A percentile compares a stretch with the other conserved stretches of the same genome.
Evolutionary conservation across 2,113 vertebrate genomes (phyloP).

Genomic region (Ceyx cyanopectus): DNA sequence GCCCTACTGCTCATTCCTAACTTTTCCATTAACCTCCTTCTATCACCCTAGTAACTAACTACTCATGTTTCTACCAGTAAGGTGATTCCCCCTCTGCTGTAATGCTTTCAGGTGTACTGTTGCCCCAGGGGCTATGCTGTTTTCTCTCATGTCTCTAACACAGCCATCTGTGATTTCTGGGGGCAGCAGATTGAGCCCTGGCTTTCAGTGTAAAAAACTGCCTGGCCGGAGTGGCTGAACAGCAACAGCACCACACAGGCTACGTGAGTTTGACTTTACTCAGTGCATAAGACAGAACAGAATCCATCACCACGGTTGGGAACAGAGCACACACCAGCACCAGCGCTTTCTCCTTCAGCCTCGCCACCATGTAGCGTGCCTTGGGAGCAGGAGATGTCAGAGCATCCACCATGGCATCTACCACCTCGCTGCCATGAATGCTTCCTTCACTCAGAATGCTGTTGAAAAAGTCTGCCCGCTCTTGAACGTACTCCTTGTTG

Average conservation of each 20-base stretch:
- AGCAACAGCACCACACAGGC: neutral
- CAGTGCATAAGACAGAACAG: constrained; percentile 14
- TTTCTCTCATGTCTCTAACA: neutral
- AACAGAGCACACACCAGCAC: constrained; percentile 56
- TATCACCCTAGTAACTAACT: neutral
- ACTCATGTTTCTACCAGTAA: neutral
- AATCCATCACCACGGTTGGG: constrained; percentile 58
- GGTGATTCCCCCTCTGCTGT: neutral
- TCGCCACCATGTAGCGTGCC: constrained; percentile 73
- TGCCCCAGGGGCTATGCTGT: neutral
- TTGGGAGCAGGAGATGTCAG: constrained; percentile 70
- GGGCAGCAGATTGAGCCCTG: neutral
- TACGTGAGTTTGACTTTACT: constrained; percentile 57
- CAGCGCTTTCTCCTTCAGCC: constrained; percentile 56
- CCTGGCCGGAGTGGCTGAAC: neutral
- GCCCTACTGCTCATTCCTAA: neutral
- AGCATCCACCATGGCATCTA: constrained; percentile 80
- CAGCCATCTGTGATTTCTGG: neutral
- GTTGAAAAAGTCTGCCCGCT: constrained; percentile 71
- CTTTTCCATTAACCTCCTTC: neutral
- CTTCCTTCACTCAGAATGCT: constrained; percentile 65
- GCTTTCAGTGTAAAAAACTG: neutral
- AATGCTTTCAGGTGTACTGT: neutral
- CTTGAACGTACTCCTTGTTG: constrained; percentile 72
- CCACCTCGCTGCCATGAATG: constrained; percentile 53